Base-by-base conservation (phyloP, 2,888 invertebrate species). In the Lingula anatina region DNA sequence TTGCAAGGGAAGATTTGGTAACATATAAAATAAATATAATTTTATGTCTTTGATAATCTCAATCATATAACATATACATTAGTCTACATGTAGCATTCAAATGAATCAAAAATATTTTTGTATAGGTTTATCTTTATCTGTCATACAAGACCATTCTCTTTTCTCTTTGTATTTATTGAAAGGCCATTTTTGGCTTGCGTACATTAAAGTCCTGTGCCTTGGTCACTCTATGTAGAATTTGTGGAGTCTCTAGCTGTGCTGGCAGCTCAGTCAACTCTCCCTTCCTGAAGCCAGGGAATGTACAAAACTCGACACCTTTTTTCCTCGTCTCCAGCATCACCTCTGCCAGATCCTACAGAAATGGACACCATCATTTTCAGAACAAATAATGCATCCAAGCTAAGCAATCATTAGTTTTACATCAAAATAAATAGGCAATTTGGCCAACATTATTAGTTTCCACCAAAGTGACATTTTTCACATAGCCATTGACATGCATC, bases 141-240 rank as follows among this genome's bases (percentile, higher is more conserved):
- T n/a, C n/a, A n/a, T n/a, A n/a, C n/a, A n/a, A n/a, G n/a, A n/a
- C n/a, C n/a, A n/a, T n/a, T n/a, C n/a, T n/a, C n/a, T n/a, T n/a
- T n/a, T n/a, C n/a, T n/a, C n/a, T n/a, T n/a, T n/a, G n/a, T n/a
- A n/a, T n/a, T n/a, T n/a, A n/a, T n/a, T n/a, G n/a, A n/a, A n/a
- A n/a, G n/a, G n/a, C n/a, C n/a, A n/a, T n/a, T n/a, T n/a, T n/a
- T n/a, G n/a, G n/a, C n/a, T n/a, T n/a, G n/a, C 67, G 61, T 55
- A 73, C 74, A 62, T 72, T 73, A 53, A 73, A 72, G 46, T 70
- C 66, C 52, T 73, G 70, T 9, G 70, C 69, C 42, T 68, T 72
- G 27, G 73, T 71, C 35, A 75, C 67, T 31, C 66, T 53, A 47
- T 74, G 68, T n/a, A 75, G 60, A 21, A 75, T 66, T 15, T 67